Conservation (phyloP, 2,888 invertebrate genomes). For the Zaprionus lineosus region DNA sequence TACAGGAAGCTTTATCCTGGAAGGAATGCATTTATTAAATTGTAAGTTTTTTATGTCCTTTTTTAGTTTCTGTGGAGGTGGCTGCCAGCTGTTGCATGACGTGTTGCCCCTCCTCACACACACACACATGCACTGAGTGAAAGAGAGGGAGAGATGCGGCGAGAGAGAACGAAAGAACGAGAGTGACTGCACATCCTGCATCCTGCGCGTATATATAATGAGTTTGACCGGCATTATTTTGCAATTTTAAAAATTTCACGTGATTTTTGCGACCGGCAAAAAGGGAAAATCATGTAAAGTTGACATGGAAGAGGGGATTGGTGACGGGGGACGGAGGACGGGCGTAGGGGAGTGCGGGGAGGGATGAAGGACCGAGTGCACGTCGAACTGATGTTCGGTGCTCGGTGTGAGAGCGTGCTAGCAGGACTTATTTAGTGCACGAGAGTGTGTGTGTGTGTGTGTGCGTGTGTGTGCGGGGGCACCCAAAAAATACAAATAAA, state of each 20-base stretch:
- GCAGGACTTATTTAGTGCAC: slow-evolving; percentile 11
- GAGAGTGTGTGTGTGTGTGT: neutral
- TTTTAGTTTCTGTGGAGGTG: slow-evolving; percentile 23
- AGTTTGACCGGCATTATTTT: slow-evolving; percentile 75
- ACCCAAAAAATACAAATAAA: slow-evolving; percentile 23
- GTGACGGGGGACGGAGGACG: slow-evolving; percentile 1
- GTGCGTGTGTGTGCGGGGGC: no score
- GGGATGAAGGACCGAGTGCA: slow-evolving; percentile 1
- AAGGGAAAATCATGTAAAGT: slow-evolving; percentile 35
- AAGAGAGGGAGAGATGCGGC: neutral
- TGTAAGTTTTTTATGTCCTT: no score
- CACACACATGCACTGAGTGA: neutral
- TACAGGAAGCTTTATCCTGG: no score
- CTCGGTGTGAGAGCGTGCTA: slow-evolving; percentile 34
- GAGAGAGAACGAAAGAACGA: neutral
- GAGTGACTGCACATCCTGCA: neutral
- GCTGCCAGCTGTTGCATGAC: slow-evolving; percentile 58
- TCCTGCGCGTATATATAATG: slow-evolving; percentile 51
- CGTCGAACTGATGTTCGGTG: no score
- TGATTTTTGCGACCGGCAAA: slow-evolving; percentile 63
- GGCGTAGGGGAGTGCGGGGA: neutral
- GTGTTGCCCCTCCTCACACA: slow-evolving; percentile 21
- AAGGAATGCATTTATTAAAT: no score
- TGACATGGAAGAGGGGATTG: slow-evolving; percentile 18
- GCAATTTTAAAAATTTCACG: slow-evolving; percentile 70